A percentile compares a stretch with the other conserved stretches of the same genome.
phyloP scores from a whole-genome alignment of 1,140 invertebrate species.

The Drosophila parabipectinata region DNA sequence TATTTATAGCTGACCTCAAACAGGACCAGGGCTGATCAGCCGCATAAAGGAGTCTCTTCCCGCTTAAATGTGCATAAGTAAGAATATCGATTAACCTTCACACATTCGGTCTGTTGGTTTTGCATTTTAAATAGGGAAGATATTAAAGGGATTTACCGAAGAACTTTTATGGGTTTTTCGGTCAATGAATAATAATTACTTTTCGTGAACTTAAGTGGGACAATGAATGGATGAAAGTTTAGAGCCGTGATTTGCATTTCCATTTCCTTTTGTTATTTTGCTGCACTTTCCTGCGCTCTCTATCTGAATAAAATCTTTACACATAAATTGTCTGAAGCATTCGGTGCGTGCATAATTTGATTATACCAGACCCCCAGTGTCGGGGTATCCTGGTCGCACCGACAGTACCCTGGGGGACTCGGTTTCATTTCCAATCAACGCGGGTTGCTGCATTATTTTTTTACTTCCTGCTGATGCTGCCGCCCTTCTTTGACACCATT shows the following conservation, averaged over 20 bases:
- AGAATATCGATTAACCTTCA: constrained; percentile 19
- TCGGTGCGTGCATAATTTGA: constrained; percentile 54
- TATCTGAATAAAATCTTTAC: constrained; percentile 34
- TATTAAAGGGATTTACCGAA: background rate
- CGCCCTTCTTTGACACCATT: constrained; percentile 43
- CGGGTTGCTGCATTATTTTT: constrained; percentile 43
- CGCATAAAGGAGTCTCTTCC: constrained; percentile 3
- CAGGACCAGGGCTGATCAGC: constrained; percentile 23
- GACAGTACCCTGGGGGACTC: constrained; percentile 21
- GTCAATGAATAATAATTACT: constrained; percentile 3
- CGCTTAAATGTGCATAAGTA: constrained; percentile 39
- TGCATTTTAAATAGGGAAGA: background rate
- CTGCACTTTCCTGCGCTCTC: constrained; percentile 14
- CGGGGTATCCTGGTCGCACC: background rate
- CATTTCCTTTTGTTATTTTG: constrained; percentile 11
- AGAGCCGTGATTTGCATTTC: background rate
- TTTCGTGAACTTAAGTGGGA: background rate
- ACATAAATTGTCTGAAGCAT: constrained; percentile 44
- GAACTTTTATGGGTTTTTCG: background rate
- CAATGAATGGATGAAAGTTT: constrained; percentile 7
- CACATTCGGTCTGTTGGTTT: background rate
- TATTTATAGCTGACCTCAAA: constrained; percentile 53
- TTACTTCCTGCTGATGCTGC: constrained; percentile 7
- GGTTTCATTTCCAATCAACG: constrained; percentile 46
- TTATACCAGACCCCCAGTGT: constrained; percentile 18